Evolutionary conservation across 2,888 invertebrate species (phyloP).

Genomic region (Melinaea marsaeus): DNA sequence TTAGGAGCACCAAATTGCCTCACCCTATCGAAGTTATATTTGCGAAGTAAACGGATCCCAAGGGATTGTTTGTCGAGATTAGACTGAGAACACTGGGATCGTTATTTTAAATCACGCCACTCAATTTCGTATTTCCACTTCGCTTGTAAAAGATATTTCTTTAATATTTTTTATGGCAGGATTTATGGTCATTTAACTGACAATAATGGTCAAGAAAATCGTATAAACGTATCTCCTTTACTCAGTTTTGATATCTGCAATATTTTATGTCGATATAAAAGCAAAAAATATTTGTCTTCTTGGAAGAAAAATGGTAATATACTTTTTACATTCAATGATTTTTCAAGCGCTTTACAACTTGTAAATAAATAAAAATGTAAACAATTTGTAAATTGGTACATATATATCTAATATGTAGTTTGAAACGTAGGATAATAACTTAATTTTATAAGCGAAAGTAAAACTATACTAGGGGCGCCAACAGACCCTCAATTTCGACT

Average conservation of each 20-base stretch:
- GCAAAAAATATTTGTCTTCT: background rate
- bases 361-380: background rate
- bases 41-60: conserved; percentile 22
- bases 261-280: conserved; percentile 19
- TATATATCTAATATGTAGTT: too few relatives aligned
- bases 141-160: conserved; percentile 22
- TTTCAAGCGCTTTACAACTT: background rate
- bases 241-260: conserved; percentile 18
- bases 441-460: too few relatives aligned
- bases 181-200: conserved; percentile 24
- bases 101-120: conserved; percentile 24
- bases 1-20: conserved; percentile 16
- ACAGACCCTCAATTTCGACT: too few relatives aligned
- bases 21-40: conserved; percentile 24
- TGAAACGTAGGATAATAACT: too few relatives aligned
- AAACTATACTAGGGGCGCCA: too few relatives aligned
- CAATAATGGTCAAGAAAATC: conserved; percentile 20
- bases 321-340: conserved; percentile 1
- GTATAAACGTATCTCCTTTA: conserved; percentile 19
- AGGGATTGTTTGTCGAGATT: conserved; percentile 24
- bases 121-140: conserved; percentile 23
- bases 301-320: background rate
- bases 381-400: too few relatives aligned
- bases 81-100: conserved; percentile 14
- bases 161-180: conserved; percentile 26